phyloP scores from a whole-genome alignment of 2,797 vertebrate genomes.

The Carcharodon carcharias region DNA sequence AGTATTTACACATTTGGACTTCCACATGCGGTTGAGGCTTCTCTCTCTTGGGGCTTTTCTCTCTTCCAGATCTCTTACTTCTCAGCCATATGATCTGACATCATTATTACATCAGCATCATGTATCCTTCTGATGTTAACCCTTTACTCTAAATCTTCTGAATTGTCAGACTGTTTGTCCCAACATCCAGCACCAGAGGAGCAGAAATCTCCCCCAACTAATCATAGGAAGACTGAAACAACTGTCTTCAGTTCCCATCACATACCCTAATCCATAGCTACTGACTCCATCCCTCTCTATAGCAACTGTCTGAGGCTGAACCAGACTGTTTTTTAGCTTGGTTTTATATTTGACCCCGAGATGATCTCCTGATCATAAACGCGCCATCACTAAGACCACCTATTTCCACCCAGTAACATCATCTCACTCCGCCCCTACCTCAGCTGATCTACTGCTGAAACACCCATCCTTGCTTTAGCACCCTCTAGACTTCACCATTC shows the following conservation, averaged over 20 bases:
- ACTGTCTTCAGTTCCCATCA: neutral
- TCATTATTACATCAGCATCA: too few species aligned
- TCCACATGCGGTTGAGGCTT: too few species aligned
- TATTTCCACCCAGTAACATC: neutral
- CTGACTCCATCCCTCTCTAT: neutral
- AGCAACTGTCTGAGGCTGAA: neutral
- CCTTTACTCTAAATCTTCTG: too few species aligned
- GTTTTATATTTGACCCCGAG: neutral
- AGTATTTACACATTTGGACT: too few species aligned
- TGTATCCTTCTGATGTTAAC: too few species aligned
- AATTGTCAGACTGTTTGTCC: neutral
- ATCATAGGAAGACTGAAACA: neutral
- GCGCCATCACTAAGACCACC: neutral
- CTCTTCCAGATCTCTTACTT: too few species aligned
- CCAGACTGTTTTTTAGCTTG: neutral
- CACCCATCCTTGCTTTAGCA: neutral
- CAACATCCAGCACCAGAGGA: neutral
- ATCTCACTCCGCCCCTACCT: neutral
- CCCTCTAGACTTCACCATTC: neutral
- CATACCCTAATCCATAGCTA: neutral
- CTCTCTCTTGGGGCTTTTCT: too few species aligned
- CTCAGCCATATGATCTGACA: too few species aligned
- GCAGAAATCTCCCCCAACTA: neutral
- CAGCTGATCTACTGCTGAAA: neutral
- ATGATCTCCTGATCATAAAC: neutral